phyloP scores from a whole-genome alignment of 1,140 invertebrate species.

The Solen grandis region DNA sequence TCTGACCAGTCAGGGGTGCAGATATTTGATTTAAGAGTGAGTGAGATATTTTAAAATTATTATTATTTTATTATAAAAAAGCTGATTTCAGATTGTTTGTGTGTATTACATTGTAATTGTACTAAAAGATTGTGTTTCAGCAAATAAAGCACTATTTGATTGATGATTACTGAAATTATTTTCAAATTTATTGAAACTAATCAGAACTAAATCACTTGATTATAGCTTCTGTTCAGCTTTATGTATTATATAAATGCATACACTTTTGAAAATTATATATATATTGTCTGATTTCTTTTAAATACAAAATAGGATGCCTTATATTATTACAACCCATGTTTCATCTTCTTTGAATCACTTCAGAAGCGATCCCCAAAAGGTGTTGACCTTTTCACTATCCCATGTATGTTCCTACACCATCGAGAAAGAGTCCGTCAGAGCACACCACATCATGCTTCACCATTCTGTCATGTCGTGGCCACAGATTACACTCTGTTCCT shows the following conservation, averaged over 20 bases:
- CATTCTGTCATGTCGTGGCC: constrained; percentile 60
- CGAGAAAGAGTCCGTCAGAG: constrained; percentile 57
- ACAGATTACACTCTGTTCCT: constrained; percentile 64
- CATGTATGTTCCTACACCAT: constrained; percentile 53
- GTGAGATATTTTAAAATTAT: background rate
- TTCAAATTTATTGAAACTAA: background rate
- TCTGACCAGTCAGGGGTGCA: constrained; percentile 64
- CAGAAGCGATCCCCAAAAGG: constrained; percentile 37
- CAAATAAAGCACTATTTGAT: background rate
- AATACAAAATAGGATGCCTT: background rate
- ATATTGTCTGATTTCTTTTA: background rate
- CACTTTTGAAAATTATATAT: no score
- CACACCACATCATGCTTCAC: constrained; percentile 36
- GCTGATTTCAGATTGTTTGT: background rate
- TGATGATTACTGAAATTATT: background rate
- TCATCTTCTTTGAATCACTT: no score
- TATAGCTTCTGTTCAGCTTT: no score
- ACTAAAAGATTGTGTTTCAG: background rate
- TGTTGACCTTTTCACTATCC: constrained; percentile 65
- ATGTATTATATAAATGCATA: no score
- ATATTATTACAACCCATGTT: background rate
- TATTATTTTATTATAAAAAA: background rate
- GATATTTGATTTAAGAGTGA: constrained; percentile 67
- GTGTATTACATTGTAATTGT: background rate
- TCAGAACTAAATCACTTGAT: background rate